These are phyloP conservation scores for Clupea harengus DNA, from an alignment of 2,113 vertebrate genomes.

Conservation along the genomic window DNA sequence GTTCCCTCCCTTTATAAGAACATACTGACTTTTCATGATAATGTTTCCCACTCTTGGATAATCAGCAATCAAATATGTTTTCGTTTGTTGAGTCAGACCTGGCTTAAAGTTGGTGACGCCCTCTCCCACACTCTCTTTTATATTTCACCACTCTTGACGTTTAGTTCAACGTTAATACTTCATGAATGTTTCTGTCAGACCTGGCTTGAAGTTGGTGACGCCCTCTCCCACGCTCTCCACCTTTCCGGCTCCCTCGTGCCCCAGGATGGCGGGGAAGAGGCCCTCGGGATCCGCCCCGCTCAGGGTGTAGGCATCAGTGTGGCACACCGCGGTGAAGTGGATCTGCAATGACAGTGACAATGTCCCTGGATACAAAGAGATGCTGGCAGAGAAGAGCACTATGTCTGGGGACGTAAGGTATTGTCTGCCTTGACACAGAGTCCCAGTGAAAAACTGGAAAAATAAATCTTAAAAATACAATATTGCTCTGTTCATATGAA, in stretches of 20 bases:
- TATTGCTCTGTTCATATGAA: not conserved
- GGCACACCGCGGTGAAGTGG: constrained; percentile 83
- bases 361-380: not conserved
- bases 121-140: no score
- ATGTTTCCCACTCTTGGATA: not conserved
- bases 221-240: constrained; percentile 89
- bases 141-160: no score
- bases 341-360: constrained; percentile 49
- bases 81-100: not conserved
- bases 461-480: not conserved
- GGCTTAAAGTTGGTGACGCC: no score
- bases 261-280: constrained; percentile 81
- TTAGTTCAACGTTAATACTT: no score
- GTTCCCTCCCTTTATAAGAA: no score
- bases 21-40: no score
- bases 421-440: not conserved
- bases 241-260: constrained; percentile 81
- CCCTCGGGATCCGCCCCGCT: constrained; percentile 67
- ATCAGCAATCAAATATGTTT: not conserved
- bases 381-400: not conserved
- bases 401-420: not conserved
- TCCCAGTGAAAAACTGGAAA: not conserved
- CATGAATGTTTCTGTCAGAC: constrained; percentile 54
- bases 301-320: constrained; percentile 81
- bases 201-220: constrained; percentile 88